These are phyloP conservation scores for Heteromyza rotundicornis DNA, from an alignment of 2,888 invertebrate species.

Conservation along the genomic window DNA sequence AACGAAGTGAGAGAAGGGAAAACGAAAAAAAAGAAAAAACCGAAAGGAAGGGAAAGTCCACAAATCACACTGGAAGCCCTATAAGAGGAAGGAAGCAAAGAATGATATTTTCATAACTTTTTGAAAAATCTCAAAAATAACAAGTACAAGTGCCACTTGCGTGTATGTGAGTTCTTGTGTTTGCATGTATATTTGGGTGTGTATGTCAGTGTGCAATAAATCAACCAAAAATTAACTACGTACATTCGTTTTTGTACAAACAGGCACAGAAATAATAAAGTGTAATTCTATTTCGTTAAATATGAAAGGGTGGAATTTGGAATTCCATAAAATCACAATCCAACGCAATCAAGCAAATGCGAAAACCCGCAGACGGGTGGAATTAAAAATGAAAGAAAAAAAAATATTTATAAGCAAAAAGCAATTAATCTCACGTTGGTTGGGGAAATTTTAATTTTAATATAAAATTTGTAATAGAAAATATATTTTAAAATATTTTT, in stretches of 20 bases:
- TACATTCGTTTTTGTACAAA: conserved; percentile 1
- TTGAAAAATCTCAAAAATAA: neutral
- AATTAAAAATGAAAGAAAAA: too few relatives aligned
- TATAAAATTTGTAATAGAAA: too few relatives aligned
- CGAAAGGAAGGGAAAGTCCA: too few relatives aligned
- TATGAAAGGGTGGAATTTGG: conserved; percentile 9
- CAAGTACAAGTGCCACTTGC: neutral
- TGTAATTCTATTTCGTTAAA: neutral
- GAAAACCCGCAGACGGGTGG: too few relatives aligned
- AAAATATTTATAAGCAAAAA: too few relatives aligned
- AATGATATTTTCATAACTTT: neutral
- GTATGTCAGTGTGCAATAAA: conserved; percentile 13
- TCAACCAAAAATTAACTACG: conserved; percentile 28
- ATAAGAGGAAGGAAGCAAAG: neutral
- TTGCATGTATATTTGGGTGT: too few relatives aligned
- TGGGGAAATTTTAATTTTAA: too few relatives aligned
- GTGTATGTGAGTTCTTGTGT: too few relatives aligned
- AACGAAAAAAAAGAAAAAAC: neutral
- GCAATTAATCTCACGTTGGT: too few relatives aligned
- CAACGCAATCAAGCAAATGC: neutral
- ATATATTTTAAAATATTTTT: too few relatives aligned
- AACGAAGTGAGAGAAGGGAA: neutral
- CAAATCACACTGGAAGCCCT: neutral
- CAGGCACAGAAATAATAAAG: conserved; percentile 7
- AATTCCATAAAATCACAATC: neutral